Base-by-base conservation (phyloP, 1,140 invertebrate genomes). In the Zaprionus ornatus region DNA sequence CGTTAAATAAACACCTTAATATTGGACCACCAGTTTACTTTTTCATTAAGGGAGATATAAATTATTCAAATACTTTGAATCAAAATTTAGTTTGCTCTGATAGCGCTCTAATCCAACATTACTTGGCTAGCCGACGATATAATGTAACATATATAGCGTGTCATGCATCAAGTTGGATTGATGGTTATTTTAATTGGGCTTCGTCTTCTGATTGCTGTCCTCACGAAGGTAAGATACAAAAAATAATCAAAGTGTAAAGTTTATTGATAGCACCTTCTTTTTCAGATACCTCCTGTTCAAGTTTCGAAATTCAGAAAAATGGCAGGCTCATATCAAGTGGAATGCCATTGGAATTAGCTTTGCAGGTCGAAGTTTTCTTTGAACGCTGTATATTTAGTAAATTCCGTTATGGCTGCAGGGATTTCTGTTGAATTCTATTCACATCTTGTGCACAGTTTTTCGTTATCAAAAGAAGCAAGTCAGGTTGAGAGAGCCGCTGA, bases 391-490 rank as follows among this genome's bases (percentile, higher is more conserved):
- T 99, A 98, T 0, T 94, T 99, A 2, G 99, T 99, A 50, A 99
- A 99, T 93, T 95, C 99, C 62, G 98, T 99, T 60, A 99, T 99
- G 98, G 97, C 98, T 78, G 96, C 99, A 73, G 99, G 99, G 70
- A 99, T 99, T 77, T 96, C 98, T 17, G 99, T 99, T 2, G 99
- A 99, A 94, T 99, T 99, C 93, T 99, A 98, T 93, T 99, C 98
- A 76, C 99, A 99, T 93, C 94, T 99, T 76, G 97, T 98, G 40
- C 97, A 98, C 93, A 96, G 97, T 23, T 99, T 99, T 93, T 95
- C 97, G 3, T 95, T 97, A 65, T 97, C 96, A 1, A 94, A 95
- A 4, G 94, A 96, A 90, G 93, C 94, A 15, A 96, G 95, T 9
- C 94, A 97, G 82, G 93, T 97, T 3, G 94, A 95, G 63, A 94